Conservation (phyloP, 2,113 vertebrate species). For the Heloderma charlesbogerti region DNA sequence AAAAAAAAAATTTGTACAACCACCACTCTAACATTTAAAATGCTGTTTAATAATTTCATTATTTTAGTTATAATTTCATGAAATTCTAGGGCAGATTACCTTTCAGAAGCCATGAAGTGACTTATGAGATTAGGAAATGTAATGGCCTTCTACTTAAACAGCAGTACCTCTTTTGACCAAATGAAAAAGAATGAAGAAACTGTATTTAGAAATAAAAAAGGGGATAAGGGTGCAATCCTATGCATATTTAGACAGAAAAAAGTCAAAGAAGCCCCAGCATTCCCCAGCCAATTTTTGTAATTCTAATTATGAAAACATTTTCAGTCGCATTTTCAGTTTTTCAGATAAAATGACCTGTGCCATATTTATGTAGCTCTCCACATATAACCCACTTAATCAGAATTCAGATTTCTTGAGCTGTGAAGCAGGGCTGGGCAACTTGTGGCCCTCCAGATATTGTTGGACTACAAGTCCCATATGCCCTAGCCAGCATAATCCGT, state of each 20-base stretch:
- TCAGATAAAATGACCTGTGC: slow-evolving; percentile 14
- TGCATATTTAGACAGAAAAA: too few relatives aligned
- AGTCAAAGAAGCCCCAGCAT: too few relatives aligned
- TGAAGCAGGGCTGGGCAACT: too few relatives aligned
- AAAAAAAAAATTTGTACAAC: too few relatives aligned
- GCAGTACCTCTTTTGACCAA: background rate
- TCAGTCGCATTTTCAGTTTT: slow-evolving; percentile 5
- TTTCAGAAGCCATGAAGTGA: slow-evolving; percentile 24
- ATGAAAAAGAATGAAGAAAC: background rate
- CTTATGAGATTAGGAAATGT: background rate
- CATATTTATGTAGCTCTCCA: background rate
- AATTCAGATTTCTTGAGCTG: too few relatives aligned
- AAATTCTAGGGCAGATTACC: slow-evolving; percentile 21
- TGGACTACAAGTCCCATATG: too few relatives aligned
- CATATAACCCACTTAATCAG: background rate
- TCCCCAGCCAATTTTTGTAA: too few relatives aligned
- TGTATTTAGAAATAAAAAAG: background rate
- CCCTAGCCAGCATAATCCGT: too few relatives aligned
- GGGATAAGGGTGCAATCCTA: background rate
- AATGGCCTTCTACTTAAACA: background rate
- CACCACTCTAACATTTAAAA: slow-evolving; percentile 16
- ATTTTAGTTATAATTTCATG: slow-evolving; percentile 6
- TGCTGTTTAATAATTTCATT: slow-evolving; percentile 11
- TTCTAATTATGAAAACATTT: background rate
- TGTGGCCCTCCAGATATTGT: too few relatives aligned